Conservation (phyloP, 2,888 invertebrate genomes). For the Candidula unifasciata region DNA sequence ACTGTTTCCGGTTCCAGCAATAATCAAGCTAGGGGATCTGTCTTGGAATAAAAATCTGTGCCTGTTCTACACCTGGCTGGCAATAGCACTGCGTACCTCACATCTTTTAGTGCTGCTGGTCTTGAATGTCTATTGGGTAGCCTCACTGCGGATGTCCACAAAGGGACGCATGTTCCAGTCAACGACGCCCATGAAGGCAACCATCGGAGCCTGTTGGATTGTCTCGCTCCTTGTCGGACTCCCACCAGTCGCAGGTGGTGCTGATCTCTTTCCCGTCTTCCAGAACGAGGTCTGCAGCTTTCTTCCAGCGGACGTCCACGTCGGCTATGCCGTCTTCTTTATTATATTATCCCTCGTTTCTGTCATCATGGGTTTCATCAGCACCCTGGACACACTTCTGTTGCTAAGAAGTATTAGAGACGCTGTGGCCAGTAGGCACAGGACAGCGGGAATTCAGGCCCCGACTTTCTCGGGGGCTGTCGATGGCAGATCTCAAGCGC, state of each 20-base stretch:
- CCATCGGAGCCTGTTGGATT: slow-evolving; percentile 43
- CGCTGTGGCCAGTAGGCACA: slow-evolving; percentile 64
- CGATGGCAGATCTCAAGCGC: slow-evolving; percentile 53
- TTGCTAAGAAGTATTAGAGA: slow-evolving; percentile 63
- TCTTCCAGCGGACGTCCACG: slow-evolving; percentile 61
- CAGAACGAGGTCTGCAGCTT: slow-evolving; percentile 58
- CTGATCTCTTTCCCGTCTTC: slow-evolving; percentile 45
- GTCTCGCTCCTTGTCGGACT: slow-evolving; percentile 38
- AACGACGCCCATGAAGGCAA: slow-evolving; percentile 40
- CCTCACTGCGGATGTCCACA: slow-evolving; percentile 46
- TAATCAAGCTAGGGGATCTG: slow-evolving; percentile 54
- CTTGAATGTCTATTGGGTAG: slow-evolving; percentile 53
- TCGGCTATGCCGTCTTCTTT: slow-evolving; percentile 62
- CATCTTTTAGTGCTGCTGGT: slow-evolving; percentile 47
- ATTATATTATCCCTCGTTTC: slow-evolving; percentile 58
- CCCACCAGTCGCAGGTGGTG: slow-evolving; percentile 49
- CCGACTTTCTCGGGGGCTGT: slow-evolving; percentile 50
- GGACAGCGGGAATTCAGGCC: slow-evolving; percentile 63
- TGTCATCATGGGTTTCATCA: slow-evolving; percentile 58
- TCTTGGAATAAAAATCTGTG: slow-evolving; percentile 47
- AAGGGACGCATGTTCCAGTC: slow-evolving; percentile 46
- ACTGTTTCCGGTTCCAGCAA: slow-evolving; percentile 63
- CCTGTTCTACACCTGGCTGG: slow-evolving; percentile 52
- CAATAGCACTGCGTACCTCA: slow-evolving; percentile 46
- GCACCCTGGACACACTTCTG: slow-evolving; percentile 62